Conservation (phyloP, 2,888 invertebrate species). For the Heliconius aoede region DNA sequence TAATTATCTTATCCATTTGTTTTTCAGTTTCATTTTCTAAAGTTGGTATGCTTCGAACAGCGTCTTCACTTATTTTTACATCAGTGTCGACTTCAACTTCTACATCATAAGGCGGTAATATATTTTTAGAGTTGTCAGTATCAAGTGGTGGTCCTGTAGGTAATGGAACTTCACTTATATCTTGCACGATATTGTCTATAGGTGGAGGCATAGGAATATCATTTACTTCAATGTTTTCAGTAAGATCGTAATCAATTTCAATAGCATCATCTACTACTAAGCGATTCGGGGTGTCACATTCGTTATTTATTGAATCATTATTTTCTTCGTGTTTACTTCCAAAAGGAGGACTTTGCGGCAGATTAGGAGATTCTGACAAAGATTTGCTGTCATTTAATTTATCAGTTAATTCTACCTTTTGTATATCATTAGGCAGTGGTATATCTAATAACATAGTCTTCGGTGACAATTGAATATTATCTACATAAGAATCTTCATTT, state of each 20-base stretch:
- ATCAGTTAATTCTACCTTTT: constrained; percentile 56
- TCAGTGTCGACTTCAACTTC: constrained; percentile 43
- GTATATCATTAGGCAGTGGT: constrained; percentile 69
- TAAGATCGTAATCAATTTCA: constrained; percentile 59
- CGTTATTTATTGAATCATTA: constrained; percentile 51
- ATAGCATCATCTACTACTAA: constrained; percentile 55
- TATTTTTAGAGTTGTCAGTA: constrained; percentile 45
- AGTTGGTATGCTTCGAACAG: constrained; percentile 90
- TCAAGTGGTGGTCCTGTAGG: constrained; percentile 65
- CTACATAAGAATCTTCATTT: constrained; percentile 56
- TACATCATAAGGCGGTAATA: constrained; percentile 68
- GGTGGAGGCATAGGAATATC: constrained; percentile 74
- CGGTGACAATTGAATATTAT: constrained; percentile 58
- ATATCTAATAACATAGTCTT: constrained; percentile 70
- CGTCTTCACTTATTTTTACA: constrained; percentile 87
- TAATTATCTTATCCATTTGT: constrained; percentile 58
- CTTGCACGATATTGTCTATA: constrained; percentile 67
- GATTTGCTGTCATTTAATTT: constrained; percentile 66
- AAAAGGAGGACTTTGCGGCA: constrained; percentile 86
- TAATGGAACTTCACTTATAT: constrained; percentile 78
- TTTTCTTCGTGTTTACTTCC: constrained; percentile 56
- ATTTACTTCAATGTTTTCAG: constrained; percentile 66
- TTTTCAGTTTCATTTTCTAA: constrained; percentile 66
- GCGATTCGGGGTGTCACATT: constrained; percentile 48
- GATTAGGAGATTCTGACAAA: constrained; percentile 82